Evolutionary conservation across 2,888 invertebrate species (phyloP), one percentile per base, ranked within the genome.

Genomic region (Drosophila koepferae): DNA sequence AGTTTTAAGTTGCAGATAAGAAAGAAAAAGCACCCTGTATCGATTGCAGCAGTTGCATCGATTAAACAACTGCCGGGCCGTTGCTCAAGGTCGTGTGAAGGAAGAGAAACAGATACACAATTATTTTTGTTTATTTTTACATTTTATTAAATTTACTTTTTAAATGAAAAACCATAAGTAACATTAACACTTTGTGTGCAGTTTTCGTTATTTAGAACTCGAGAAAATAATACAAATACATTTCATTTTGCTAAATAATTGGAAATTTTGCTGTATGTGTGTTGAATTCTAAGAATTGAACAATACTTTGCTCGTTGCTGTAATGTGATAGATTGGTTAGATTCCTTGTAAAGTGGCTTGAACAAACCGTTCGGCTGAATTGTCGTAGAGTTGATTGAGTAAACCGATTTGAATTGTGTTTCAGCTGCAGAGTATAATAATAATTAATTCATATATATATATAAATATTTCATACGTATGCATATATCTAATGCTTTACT

Each of bases 31-130:
- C 72, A 71, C 71, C 79, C 79, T 81, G 76, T 85, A 74, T 64
- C 36, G 18, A 51, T 31, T 58, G 80, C 80, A 75, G 69, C 43
- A 74, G 36, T 66, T 63, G 64, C 81, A 85, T 85, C 89, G 84
- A 85, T 85, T 85, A 72, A 85, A 85, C 84, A 85, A 85, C 40
- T 63, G 67, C 23, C 31, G 34, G 34, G 34, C 34, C 9, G 34
- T 34, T 9, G 34, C 34, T 31, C 36, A 36, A 36, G n/a, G 41
- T 7, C 41, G 8, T 16, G 41, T n/a, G 41, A 8, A 31, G 3
- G 41, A 8, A 31, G 8, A 36, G 14, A 40, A 40, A 28, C 16
- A 20, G 40, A 31, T n/a, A 36, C 9, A 31, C 0, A 20, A 20
- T 12, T 43, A 10, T 18, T 6, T 44, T 43, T 12, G 1, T 23